Percentiles rank a stretch among this genome's conserved stretches.
Evolutionary conservation across 2,113 vertebrate species (phyloP).

Genomic region (Chamaetylas fuelleborni): DNA sequence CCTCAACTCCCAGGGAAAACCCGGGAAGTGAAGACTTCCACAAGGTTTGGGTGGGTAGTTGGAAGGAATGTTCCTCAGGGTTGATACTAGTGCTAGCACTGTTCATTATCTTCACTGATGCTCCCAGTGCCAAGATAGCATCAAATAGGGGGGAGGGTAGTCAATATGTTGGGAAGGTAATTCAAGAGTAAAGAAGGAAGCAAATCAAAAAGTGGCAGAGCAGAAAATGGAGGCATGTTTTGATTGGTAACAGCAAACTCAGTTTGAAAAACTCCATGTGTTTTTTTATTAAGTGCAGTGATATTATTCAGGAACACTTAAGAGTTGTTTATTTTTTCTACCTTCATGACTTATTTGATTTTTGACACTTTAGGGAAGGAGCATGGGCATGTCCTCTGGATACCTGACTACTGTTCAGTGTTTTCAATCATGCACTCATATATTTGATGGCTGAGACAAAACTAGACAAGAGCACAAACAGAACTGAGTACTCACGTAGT

Average conservation of each 20-base stretch:
- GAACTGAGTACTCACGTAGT: neutral
- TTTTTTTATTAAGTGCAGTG: neutral
- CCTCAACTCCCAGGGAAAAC: neutral
- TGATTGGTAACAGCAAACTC: neutral
- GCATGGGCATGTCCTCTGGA: neutral
- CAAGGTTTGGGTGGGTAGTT: neutral
- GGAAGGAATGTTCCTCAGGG: neutral
- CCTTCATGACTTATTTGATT: neutral
- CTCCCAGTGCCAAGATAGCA: neutral
- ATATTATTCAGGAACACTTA: neutral
- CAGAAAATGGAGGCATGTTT: neutral
- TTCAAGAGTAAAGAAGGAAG: neutral
- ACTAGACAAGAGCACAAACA: neutral
- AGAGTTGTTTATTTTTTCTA: neutral
- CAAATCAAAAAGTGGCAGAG: neutral
- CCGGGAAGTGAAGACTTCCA: neutral
- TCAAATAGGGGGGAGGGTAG: rapidly evolving
- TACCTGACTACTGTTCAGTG: neutral
- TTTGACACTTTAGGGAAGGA: neutral
- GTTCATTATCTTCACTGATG: neutral
- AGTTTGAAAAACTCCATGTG: neutral
- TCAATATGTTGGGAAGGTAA: neutral
- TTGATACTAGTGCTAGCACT: neutral
- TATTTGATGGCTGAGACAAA: neutral
- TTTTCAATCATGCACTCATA: neutral